Percentiles rank a stretch among this genome's conserved stretches.
Evolutionary conservation across 2,113 vertebrate genomes (phyloP).

Genomic region (rat (Rattus norvegicus)): DNA sequence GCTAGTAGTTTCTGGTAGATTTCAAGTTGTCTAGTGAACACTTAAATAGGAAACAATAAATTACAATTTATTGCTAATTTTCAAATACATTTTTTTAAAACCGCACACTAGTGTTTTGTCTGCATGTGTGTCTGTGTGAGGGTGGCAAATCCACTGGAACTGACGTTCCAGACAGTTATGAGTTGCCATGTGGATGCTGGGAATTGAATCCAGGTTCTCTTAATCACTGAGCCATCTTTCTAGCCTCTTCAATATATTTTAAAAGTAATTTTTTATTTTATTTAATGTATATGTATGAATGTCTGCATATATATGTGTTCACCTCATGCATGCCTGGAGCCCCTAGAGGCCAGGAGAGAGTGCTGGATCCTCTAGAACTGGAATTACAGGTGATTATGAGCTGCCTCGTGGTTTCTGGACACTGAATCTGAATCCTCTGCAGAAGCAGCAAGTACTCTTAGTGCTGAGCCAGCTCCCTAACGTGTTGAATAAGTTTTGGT

Average conservation of each 20-base stretch:
- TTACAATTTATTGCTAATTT: constrained; percentile 27
- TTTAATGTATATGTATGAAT: neutral
- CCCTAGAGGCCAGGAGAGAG: neutral
- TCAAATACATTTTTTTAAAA: neutral
- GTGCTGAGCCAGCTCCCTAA: neutral
- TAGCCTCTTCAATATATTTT: neutral
- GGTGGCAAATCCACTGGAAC: neutral
- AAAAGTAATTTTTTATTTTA: neutral
- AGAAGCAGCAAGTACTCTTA: neutral
- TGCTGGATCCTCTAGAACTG: neutral
- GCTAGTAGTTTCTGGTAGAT: neutral
- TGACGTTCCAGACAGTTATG: neutral
- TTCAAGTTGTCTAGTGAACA: neutral
- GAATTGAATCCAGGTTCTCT: neutral
- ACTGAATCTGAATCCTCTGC: neutral
- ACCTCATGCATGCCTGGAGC: neutral
- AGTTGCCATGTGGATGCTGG: neutral
- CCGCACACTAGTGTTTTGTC: neutral
- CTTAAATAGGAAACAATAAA: neutral
- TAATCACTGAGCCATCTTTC: neutral
- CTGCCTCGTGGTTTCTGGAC: neutral
- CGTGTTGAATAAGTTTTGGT: neutral
- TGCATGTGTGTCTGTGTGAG: neutral
- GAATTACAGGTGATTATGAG: neutral
- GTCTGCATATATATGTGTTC: neutral